Base-by-base conservation (phyloP, 2,888 invertebrate species). In the Chloromyia formosa region DNA sequence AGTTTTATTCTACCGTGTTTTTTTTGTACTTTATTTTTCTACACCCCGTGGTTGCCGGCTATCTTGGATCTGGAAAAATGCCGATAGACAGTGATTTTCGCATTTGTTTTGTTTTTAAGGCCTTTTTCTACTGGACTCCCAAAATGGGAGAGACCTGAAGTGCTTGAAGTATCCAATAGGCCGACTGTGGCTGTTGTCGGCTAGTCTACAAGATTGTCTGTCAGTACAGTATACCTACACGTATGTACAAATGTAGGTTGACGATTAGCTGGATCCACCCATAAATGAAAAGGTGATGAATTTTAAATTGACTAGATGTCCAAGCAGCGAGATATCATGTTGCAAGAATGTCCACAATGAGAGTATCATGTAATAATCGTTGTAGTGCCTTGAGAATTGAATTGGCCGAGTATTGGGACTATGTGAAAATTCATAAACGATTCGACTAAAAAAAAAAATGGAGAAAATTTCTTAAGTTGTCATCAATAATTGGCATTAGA, bases 201-300 rank as follows among this genome's bases (percentile, higher is more conserved):
- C 35, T 49, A 12, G 40, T 42, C 27, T 4, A n/a, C 49, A 49
- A 49, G 49, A 49, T 35, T 4, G 2, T 35, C 7, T 35, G 27
- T 35, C 27, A 2, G 27, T 35, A 7, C 3, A 7, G 27, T 35
- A 35, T 35, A 35, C 7, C 27, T 7, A 35, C 27, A 35, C 27
- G 66, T 14, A 20, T 22, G 22, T 9, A 35, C 27, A 35, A 35
- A 35, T 66, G 66, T 66, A 66, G 66, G 66, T 14, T 49, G 66
- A 14, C 66, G 66, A 66, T 66, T 66, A 66, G 66, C 49, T 66
- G 66, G 66, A 49, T 66, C 66, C 10, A 45, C 66, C 66, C 66
- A 66, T 66, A 66, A 66, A 66, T 49, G 66, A 45, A 20, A 35
- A 66, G 66, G 66, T 66, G 66, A 66, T 66, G 66, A 66, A 66